These are phyloP conservation scores for Corythornis cristatus DNA, from an alignment of 2,113 vertebrate genomes.

Conservation along the genomic window DNA sequence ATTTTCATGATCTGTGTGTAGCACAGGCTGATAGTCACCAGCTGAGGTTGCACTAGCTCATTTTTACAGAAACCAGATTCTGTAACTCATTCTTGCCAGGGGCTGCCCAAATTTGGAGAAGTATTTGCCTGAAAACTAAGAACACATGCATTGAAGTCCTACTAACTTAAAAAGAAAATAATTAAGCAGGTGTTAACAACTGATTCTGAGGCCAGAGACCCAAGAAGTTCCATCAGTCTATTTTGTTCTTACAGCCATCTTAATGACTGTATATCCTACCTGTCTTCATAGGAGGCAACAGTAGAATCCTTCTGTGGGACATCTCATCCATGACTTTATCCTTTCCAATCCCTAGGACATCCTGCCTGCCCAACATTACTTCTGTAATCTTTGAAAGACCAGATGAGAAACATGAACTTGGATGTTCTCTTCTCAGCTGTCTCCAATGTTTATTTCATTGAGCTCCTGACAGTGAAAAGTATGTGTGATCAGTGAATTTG, in stretches of 20 bases:
- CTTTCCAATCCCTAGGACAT: neutral
- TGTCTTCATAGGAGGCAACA: fast-evolving
- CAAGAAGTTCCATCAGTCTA: neutral
- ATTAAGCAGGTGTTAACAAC: neutral
- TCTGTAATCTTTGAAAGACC: neutral
- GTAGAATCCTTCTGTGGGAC: neutral
- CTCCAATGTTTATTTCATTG: neutral
- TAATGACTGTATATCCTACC: neutral
- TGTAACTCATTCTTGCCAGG: neutral
- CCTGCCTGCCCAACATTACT: neutral
- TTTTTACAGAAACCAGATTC: neutral
- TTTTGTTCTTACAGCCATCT: neutral
- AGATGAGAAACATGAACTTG: neutral
- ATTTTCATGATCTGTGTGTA: neutral
- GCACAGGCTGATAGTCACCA: neutral
- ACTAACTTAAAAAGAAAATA: neutral
- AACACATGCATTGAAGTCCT: neutral
- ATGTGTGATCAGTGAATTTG: neutral
- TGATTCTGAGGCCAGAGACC: neutral
- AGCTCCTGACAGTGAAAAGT: neutral
- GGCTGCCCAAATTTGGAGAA: neutral
- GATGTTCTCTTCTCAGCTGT: neutral
- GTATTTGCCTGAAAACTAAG: neutral
- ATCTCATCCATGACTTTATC: neutral
- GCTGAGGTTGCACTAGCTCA: neutral